Conservation (phyloP, 1,140 invertebrate genomes). For the Asobara japonica region DNA sequence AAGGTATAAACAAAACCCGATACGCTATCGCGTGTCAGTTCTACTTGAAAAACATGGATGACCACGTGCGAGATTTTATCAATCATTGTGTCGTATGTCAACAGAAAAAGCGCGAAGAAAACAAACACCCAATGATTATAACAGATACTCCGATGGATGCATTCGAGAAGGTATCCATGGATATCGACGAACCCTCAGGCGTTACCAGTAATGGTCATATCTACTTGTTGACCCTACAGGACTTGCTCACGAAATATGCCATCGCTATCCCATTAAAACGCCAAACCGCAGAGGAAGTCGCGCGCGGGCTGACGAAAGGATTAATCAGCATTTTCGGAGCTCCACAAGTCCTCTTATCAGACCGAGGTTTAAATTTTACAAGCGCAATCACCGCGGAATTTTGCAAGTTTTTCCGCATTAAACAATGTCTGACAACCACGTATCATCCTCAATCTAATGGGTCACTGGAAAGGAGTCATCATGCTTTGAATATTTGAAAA, state of each 20-base stretch:
- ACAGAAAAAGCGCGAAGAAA: conserved; percentile 17
- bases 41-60: conserved; percentile 22
- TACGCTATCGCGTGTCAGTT: not conserved
- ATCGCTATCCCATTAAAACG: not conserved
- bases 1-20: too few relatives aligned
- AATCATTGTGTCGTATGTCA: conserved; percentile 15
- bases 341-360: too few relatives aligned
- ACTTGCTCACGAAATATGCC: not conserved
- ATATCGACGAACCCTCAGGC: conserved; percentile 15
- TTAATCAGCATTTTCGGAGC: not conserved
- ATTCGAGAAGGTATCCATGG: conserved; percentile 25
- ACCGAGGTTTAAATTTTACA: conserved; percentile 46
- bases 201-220: not conserved
- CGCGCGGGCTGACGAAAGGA: not conserved
- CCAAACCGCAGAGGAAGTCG: not conserved
- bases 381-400: not conserved
- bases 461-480: conserved; percentile 42
- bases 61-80: conserved; percentile 15
- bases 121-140: conserved; percentile 25
- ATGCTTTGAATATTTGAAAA: conserved; percentile 40
- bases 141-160: conserved; percentile 7
- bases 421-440: conserved; percentile 35
- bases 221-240: conserved; percentile 27
- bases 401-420: conserved; percentile 40
- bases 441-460: conserved; percentile 43